These are phyloP conservation scores for Sphenopsis melanotis DNA, from an alignment of 2,797 vertebrate species.

Conservation along the genomic window DNA sequence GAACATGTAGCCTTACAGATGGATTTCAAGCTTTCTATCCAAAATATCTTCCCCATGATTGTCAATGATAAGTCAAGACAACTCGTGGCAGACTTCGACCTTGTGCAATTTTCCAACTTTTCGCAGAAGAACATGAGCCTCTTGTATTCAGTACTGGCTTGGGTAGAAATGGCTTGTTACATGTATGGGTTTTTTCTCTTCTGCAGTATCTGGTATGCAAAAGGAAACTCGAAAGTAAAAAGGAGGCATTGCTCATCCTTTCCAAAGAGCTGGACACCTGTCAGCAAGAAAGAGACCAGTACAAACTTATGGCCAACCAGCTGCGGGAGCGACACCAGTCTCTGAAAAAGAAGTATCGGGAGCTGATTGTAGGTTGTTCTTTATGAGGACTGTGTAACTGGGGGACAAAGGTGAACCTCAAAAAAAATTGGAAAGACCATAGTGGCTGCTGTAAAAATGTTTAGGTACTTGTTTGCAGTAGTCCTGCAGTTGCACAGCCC, in stretches of 20 bases:
- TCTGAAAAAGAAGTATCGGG: constrained; percentile 94
- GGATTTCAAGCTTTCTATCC: not conserved
- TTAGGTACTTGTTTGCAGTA: not conserved
- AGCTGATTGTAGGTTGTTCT: constrained; percentile 86
- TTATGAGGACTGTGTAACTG: not conserved
- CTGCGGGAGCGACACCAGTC: constrained; percentile 91
- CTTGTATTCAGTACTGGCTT: not conserved
- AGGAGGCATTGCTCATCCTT: constrained; percentile 93
- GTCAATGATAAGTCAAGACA: not conserved
- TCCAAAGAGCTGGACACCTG: constrained; percentile 97
- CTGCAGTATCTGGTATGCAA: constrained; percentile 92
- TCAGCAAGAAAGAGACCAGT: constrained; percentile 97
- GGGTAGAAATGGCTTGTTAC: not conserved
- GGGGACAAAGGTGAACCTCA: not conserved
- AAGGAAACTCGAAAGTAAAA: constrained; percentile 95
- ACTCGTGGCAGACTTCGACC: not conserved
- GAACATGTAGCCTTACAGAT: not conserved
- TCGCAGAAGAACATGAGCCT: not conserved
- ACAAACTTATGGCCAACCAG: constrained; percentile 97
- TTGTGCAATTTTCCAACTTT: not conserved
- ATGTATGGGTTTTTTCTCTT: not conserved
- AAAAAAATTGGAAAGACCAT: not conserved
- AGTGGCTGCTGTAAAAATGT: not conserved
- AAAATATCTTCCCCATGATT: not conserved
- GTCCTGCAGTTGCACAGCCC: not conserved